Evolutionary conservation across 2,113 vertebrate genomes (phyloP), one percentile per base, ranked within the genome.

Genomic region (Xiphias gladius): DNA sequence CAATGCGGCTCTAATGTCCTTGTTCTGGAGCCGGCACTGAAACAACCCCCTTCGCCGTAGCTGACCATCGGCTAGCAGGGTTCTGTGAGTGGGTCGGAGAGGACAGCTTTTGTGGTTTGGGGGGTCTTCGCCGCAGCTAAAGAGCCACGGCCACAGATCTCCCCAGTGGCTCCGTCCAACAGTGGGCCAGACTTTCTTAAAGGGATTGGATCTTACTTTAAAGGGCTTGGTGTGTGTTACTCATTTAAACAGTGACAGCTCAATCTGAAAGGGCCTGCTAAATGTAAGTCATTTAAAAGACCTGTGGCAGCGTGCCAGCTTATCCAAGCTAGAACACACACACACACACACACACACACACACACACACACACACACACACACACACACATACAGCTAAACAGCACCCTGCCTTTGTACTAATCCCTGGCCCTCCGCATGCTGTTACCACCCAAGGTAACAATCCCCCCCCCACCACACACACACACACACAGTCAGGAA

Each of bases 371-470:
- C 59, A 63, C 35, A 63, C 11, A 24, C n/a, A n/a, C n/a, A n/a
- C n/a, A n/a, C n/a, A n/a, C n/a, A n/a, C n/a, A n/a, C n/a, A n/a
- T n/a, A n/a, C 2, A 66, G 30, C 64, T 59, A 70, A 39, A 75
- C 72, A 73, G 78, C 83, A 68, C 80, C 58, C 59, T 17, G 72
- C 69, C 70, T 79, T 85, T 85, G 82, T 86, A 13, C 74, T 32
- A 58, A 85, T 69, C 65, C 41, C 76, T 87, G 87, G 88, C 87
- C 63, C 82, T 67, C 67, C 48, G 52, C 69, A 28, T 20, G 55
- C 72, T 58, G 75, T 30, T 87, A 64, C 85, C 84, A 92, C 82
- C 86, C 88, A 86, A 86, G 79, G 68, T 71, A 82, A 12, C 35
- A 35, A 69, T 71, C 58, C 73, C 55, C 82, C n/a, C 37, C 37